Conservation (phyloP, 2,888 invertebrate species). For the Eristalinus aeneus region DNA sequence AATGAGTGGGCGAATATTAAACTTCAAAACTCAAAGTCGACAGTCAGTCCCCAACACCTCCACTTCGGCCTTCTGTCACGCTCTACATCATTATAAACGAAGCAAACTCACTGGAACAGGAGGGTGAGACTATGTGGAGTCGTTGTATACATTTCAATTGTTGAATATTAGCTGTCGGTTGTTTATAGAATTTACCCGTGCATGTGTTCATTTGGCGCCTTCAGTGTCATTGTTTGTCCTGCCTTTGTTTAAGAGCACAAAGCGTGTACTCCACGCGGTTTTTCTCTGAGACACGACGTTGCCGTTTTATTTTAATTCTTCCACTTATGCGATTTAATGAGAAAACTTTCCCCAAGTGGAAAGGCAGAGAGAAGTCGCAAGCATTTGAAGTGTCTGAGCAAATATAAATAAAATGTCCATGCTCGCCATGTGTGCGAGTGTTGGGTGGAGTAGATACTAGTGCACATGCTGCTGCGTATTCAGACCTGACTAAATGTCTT, state of each 20-base stretch:
- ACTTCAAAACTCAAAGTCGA: conserved; percentile 42
- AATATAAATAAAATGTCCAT: neutral
- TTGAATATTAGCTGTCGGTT: neutral
- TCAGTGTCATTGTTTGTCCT: conserved; percentile 55
- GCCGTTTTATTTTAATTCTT: conserved; percentile 59
- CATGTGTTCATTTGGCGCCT: conserved; percentile 60
- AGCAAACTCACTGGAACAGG: conserved; percentile 40
- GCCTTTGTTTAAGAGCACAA: conserved; percentile 58
- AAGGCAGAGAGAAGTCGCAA: neutral
- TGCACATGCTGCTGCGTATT: conserved; percentile 3
- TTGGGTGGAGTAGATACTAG: too few relatives aligned
- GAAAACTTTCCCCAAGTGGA: conserved; percentile 31
- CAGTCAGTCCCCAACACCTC: neutral
- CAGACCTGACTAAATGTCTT: too few relatives aligned
- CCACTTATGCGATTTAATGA: conserved; percentile 32
- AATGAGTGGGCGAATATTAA: conserved; percentile 46
- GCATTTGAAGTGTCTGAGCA: neutral
- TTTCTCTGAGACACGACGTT: conserved; percentile 35
- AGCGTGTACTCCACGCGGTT: conserved; percentile 38
- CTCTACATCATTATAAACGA: conserved; percentile 44
- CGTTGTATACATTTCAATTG: conserved; percentile 59
- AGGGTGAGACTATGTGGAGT: conserved; percentile 26
- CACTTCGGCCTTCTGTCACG: conserved; percentile 12
- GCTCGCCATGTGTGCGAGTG: neutral
- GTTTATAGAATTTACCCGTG: conserved; percentile 51